phyloP scores from a whole-genome alignment of 2,797 vertebrate species.

The Cyprinella venusta region DNA sequence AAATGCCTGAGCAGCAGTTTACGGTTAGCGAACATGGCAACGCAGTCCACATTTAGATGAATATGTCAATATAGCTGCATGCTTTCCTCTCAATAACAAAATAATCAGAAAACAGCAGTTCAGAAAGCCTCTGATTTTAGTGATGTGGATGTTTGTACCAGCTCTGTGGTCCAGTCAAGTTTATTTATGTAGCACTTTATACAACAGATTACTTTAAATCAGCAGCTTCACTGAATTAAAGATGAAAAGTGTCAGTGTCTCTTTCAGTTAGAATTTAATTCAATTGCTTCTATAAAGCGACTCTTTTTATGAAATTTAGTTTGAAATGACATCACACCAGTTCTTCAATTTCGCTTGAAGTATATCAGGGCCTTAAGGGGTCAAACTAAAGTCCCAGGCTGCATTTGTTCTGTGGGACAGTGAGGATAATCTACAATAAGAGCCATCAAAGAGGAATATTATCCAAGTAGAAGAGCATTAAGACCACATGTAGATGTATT shows the following conservation, averaged over 20 bases:
- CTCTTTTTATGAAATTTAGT: not conserved
- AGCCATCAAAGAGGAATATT: constrained; percentile 36
- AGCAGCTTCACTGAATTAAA: not conserved
- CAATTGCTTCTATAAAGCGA: not conserved
- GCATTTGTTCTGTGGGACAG: constrained; percentile 42
- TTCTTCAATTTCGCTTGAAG: constrained; percentile 31
- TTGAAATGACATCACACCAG: not conserved
- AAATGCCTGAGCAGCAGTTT: too few relatives aligned
- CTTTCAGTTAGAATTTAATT: not conserved
- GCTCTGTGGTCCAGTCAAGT: not conserved
- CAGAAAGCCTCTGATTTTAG: not conserved
- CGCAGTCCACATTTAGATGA: too few relatives aligned
- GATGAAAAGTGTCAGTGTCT: not conserved
- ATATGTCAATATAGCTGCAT: too few relatives aligned
- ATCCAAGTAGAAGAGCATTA: constrained; percentile 27
- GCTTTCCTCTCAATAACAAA: too few relatives aligned
- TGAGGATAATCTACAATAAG: constrained; percentile 37
- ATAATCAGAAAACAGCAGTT: not conserved
- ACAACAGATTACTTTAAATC: not conserved
- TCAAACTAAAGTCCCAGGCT: constrained; percentile 53
- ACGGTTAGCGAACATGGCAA: too few relatives aligned
- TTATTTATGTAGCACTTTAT: not conserved
- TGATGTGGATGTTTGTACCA: not conserved
- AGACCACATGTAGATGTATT: constrained; percentile 38
- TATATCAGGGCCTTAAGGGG: constrained; percentile 9